Conservation (phyloP, 37 sponge, comb jelly and placozoan species). For the Lycopodina hypogea region DNA sequence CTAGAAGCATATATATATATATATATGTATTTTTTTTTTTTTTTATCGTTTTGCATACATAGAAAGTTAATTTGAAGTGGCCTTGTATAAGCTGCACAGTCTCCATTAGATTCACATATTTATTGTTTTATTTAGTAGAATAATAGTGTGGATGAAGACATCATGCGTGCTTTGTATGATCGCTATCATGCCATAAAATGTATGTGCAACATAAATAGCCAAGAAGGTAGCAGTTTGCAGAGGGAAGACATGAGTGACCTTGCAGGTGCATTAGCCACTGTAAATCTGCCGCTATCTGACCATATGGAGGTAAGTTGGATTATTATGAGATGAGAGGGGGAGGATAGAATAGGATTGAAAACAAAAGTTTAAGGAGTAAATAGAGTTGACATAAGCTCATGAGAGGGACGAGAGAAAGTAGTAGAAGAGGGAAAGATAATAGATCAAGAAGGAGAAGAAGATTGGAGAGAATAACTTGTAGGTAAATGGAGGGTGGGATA, state of each 20-base stretch:
- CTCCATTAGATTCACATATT: background rate
- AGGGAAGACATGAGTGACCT: background rate
- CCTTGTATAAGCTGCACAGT: background rate
- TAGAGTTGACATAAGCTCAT: too few relatives aligned
- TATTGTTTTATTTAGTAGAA: conserved; percentile 32
- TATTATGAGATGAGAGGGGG: too few relatives aligned
- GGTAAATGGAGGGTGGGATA: too few relatives aligned
- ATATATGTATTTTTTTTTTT: background rate
- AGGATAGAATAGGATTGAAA: too few relatives aligned
- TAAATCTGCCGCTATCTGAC: background rate
- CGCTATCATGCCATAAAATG: conserved; percentile 73
- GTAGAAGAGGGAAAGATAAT: too few relatives aligned
- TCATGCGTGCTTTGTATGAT: conserved; percentile 84
- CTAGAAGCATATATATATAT: background rate
- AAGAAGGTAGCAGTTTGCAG: background rate
- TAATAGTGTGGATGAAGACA: conserved; percentile 54
- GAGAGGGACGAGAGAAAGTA: too few relatives aligned
- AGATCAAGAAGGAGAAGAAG: too few relatives aligned
- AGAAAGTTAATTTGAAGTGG: too few relatives aligned
- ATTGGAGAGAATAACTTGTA: too few relatives aligned
- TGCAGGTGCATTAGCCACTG: conserved; percentile 10
- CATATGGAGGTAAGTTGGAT: background rate
- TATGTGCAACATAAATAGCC: background rate
- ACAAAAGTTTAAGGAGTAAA: too few relatives aligned
- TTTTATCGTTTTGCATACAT: too few relatives aligned